Percentiles rank a stretch among this genome's conserved stretches.
Evolutionary conservation across 2,888 invertebrate genomes (phyloP).

Genomic region (Thumatha senex): DNA sequence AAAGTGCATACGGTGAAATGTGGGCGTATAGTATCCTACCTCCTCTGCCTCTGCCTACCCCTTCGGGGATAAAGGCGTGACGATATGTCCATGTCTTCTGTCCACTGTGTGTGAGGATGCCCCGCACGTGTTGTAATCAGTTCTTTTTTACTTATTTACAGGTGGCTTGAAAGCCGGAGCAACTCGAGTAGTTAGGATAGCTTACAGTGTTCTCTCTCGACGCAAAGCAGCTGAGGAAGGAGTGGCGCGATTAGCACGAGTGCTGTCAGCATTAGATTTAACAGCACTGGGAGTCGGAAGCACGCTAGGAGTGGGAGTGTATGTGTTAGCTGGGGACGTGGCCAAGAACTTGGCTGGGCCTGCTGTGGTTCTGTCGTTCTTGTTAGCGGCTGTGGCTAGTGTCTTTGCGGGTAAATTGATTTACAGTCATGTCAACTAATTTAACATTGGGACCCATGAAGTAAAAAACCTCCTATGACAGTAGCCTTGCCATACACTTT

Average conservation of each 20-base stretch:
- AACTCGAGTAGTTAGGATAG: conserved; percentile 53
- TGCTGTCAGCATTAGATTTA: conserved; percentile 91
- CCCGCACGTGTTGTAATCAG: no score
- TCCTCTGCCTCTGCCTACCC: no score
- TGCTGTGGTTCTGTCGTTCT: conserved; percentile 92
- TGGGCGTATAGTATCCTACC: no score
- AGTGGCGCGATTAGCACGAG: conserved; percentile 84
- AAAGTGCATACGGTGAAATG: no score
- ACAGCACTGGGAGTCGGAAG: conserved; percentile 93
- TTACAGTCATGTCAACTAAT: neutral
- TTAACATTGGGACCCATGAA: neutral
- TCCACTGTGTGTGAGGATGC: no score
- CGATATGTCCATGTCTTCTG: no score
- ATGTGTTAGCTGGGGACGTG: conserved; percentile 93
- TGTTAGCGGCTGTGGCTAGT: conserved; percentile 96
- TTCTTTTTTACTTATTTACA: conserved; percentile 27
- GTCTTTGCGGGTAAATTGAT: conserved; percentile 89
- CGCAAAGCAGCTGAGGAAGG: conserved; percentile 77
- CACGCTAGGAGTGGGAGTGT: conserved; percentile 95
- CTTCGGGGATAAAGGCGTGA: no score
- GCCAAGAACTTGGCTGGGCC: conserved; percentile 93
- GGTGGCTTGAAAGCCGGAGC: conserved; percentile 73
- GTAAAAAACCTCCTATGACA: neutral
- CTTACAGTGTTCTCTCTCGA: conserved; percentile 68
- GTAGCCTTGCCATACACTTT: no score